phyloP scores from a whole-genome alignment of 1,140 invertebrate species.

The Zophobas atratus region DNA sequence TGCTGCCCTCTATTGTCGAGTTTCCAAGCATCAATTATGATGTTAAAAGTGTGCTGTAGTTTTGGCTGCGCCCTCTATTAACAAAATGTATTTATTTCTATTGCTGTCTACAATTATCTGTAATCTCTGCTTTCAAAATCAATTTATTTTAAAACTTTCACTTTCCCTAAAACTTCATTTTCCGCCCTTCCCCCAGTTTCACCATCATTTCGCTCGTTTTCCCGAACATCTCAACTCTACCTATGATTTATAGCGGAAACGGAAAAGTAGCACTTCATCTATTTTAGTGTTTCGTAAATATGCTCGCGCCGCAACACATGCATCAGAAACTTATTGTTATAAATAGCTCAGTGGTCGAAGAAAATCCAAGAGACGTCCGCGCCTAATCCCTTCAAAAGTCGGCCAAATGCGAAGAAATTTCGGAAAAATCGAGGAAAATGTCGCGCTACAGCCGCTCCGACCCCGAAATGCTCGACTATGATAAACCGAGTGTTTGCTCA shows the following conservation, averaged over 20 bases:
- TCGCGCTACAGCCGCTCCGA: conserved; percentile 60
- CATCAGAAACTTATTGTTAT: conserved; percentile 27
- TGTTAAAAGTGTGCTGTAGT: no score
- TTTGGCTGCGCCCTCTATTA: no score
- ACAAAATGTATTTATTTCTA: no score
- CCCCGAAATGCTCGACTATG: conserved; percentile 61
- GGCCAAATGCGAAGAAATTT: background rate
- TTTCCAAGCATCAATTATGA: no score
- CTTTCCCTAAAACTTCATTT: no score
- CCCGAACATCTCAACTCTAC: background rate
- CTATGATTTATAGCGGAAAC: conserved; percentile 59
- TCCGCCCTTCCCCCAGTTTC: background rate
- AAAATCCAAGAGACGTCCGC: conserved; percentile 19
- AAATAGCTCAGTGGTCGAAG: conserved; percentile 30
- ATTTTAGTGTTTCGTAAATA: conserved; percentile 28
- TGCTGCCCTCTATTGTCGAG: no score
- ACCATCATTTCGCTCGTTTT: no score
- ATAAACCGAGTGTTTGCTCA: conserved; percentile 61
- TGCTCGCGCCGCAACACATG: conserved; percentile 35
- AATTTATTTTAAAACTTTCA: no score
- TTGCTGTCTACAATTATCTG: no score
- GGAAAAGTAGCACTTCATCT: conserved; percentile 34
- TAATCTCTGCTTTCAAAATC: no score
- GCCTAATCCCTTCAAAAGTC: background rate
- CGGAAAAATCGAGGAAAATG: conserved; percentile 47